A percentile compares a stretch with the other conserved stretches of the same genome.
Evolutionary conservation across 1,140 invertebrate genomes (phyloP).

Genomic region (Pygmarrhopalites habei): DNA sequence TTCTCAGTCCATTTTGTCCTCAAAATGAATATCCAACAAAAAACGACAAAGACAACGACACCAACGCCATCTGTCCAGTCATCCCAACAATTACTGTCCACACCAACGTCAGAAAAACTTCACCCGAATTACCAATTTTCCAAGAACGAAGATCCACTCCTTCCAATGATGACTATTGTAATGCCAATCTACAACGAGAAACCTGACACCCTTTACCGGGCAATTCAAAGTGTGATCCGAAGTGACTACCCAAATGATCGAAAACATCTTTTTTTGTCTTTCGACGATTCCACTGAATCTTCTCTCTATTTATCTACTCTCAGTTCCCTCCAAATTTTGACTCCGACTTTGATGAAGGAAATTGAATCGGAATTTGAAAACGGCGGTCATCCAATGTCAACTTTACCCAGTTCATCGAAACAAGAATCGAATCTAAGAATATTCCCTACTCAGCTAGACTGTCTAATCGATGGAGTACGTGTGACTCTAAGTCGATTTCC

Average conservation of each 20-base stretch:
- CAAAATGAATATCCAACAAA: too few relatives aligned
- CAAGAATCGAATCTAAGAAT: too few relatives aligned
- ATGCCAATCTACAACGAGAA: not conserved
- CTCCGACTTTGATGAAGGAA: not conserved
- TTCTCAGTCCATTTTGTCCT: too few relatives aligned
- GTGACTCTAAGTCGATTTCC: not conserved
- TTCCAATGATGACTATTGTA: not conserved
- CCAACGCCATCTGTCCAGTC: too few relatives aligned
- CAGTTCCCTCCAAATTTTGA: not conserved
- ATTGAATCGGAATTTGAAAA: not conserved
- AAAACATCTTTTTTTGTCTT: not conserved
- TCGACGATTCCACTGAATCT: not conserved
- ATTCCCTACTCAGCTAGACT: not conserved
- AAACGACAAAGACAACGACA: too few relatives aligned
- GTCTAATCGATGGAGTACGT: not conserved
- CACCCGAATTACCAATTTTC: too few relatives aligned
- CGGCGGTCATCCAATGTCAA: too few relatives aligned
- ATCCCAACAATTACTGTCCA: too few relatives aligned
- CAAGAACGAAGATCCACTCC: too few relatives aligned
- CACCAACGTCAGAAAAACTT: too few relatives aligned
- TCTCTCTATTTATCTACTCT: not conserved
- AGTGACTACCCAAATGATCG: not conserved
- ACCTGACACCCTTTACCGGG: not conserved
- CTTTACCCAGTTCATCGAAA: too few relatives aligned
- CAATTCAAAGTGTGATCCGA: not conserved